Evolutionary conservation across 2,797 vertebrate genomes (phyloP), one percentile per base, ranked within the genome.

Genomic region (Luscinia luscinia): DNA sequence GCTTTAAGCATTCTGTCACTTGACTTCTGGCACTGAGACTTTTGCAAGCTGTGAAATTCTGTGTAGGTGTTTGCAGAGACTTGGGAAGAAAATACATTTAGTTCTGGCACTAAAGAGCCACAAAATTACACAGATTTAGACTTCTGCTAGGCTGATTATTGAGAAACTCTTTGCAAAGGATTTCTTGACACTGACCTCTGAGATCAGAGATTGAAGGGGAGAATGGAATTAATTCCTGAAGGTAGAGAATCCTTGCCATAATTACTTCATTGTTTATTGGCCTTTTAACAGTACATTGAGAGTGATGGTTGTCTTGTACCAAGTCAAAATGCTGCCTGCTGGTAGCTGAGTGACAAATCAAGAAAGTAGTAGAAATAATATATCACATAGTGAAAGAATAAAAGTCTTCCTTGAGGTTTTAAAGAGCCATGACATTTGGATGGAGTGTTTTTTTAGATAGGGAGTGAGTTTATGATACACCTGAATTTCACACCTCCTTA

Each of bases 41-140:
- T 54, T 66, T 4, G n/a, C 62, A 57, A 85, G 69, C 85, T 88
- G 62, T 73, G 79, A 86, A 78, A 58, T 52, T 80, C 72, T 87
- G 36, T 30, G 88, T 66, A 86, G 87, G 88, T 76, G 91, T 93
- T 78, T 75, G 69, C 80, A 78, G 38, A 54, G 24, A 48, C 62
- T 86, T 30, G 51, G 63, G 40, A 66, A 81, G 66, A 91, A 93
- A 94, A 84, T 86, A 45, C 72, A 66, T 78, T 86, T 93, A 91
- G 82, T 87, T 92, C 64, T 91, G 78, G 18, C 64, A 91, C 57
- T 36, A 12, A 77, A 77, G 34, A 83, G 36, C 20, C 69, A 61
- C 55, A 54, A 17, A 89, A 89, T 74, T 16, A 21, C 63, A 38
- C 6, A 12, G 51, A 45, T 57, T 41, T 80, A 26, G 49, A 30